phyloP scores from a whole-genome alignment of 2,797 vertebrate species.

The Varecia variegata region DNA sequence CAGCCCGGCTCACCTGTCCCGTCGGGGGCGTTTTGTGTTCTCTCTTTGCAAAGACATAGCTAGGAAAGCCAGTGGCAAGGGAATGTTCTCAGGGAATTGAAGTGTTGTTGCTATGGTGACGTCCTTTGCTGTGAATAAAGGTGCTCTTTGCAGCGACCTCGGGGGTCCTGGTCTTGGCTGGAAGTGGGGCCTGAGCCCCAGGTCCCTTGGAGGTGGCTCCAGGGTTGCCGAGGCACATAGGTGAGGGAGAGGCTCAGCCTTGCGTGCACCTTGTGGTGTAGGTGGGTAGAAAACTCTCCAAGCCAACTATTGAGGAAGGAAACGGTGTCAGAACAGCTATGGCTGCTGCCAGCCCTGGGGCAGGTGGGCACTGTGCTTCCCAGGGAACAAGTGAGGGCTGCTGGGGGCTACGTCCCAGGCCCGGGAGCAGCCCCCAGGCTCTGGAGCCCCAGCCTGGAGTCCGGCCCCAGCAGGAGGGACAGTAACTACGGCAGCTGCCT shows the following conservation, averaged over 20 bases:
- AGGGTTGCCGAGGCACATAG: fast-evolving
- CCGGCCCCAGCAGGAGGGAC: background rate
- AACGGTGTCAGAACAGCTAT: background rate
- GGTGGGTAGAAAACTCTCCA: background rate
- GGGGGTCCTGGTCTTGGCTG: conserved; percentile 43
- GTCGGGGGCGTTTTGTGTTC: background rate
- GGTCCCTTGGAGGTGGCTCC: background rate
- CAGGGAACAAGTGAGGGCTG: background rate
- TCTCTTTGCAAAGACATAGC: conserved; percentile 74
- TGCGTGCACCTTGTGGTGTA: fast-evolving
- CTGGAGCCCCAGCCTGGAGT: background rate
- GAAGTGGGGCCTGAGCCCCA: background rate
- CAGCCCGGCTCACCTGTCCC: background rate
- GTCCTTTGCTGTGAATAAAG: conserved; percentile 91
- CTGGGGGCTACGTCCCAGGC: too few species aligned
- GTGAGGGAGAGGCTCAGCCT: background rate
- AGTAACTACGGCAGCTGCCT: fast-evolving
- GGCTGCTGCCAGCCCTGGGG: background rate
- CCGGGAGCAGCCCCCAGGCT: background rate
- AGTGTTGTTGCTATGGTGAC: conserved; percentile 88
- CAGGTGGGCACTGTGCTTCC: too few species aligned
- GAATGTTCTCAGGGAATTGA: conserved; percentile 94
- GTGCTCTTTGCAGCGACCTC: conserved; percentile 86
- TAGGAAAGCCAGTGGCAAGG: conserved; percentile 80
- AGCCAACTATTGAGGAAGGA: background rate